A percentile compares a stretch with the other conserved stretches of the same genome.
phyloP scores from a whole-genome alignment of 2,797 vertebrate species.

The Neomorphus geoffroyi region DNA sequence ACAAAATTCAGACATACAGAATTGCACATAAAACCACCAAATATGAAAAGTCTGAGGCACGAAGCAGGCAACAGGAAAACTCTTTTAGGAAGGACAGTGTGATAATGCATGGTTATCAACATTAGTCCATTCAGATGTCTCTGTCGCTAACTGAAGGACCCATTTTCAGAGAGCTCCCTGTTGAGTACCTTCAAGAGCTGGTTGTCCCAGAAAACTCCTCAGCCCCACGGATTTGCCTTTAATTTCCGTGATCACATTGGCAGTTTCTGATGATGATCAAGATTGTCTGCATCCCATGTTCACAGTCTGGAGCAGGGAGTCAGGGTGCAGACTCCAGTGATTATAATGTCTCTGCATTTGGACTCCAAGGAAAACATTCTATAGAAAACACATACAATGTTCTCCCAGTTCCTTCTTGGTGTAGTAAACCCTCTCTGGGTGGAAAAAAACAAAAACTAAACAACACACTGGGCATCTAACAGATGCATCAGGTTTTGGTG shows the following conservation, averaged over 20 bases:
- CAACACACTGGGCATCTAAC: background rate
- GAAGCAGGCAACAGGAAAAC: background rate
- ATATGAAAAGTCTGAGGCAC: background rate
- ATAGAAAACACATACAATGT: background rate
- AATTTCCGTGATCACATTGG: background rate
- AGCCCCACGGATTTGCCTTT: background rate
- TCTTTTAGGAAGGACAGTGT: background rate
- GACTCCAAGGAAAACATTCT: background rate
- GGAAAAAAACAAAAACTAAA: background rate
- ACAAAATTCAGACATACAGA: background rate
- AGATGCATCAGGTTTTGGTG: rapidly evolving
- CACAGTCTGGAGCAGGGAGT: background rate
- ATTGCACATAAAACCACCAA: background rate
- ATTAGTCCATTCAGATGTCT: background rate
- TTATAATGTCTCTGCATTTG: background rate
- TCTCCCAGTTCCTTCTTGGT: background rate
- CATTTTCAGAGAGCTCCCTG: background rate
- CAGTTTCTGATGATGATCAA: background rate
- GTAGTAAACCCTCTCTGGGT: background rate
- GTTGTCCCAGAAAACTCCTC: background rate
- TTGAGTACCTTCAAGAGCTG: background rate
- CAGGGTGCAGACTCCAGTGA: rapidly evolving
- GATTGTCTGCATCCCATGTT: background rate
- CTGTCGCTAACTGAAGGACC: background rate
- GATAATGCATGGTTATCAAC: background rate